phyloP scores from a whole-genome alignment of 2,888 invertebrate species.

The Chrysopilus asiliformis region DNA sequence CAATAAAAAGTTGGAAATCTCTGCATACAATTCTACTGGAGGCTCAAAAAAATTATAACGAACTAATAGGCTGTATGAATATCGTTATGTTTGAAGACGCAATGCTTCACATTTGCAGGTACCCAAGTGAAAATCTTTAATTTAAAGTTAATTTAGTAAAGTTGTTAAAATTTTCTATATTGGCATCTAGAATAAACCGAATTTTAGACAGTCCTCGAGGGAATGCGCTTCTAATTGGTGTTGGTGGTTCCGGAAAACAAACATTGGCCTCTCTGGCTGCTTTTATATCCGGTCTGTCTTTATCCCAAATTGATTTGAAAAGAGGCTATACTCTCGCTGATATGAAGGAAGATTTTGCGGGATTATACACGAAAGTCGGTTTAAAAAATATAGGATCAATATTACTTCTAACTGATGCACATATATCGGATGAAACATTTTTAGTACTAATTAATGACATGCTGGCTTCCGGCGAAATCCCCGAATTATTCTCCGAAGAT shows the following conservation, averaged over 20 bases:
- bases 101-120: constrained; percentile 81
- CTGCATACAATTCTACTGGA: constrained; percentile 66
- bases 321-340: constrained; percentile 78
- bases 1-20: constrained; percentile 57
- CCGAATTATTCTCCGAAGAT: constrained; percentile 81
- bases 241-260: constrained; percentile 92
- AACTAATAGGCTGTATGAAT: constrained; percentile 84
- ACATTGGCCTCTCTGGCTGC: constrained; percentile 78
- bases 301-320: constrained; percentile 80
- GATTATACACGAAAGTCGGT: constrained; percentile 74
- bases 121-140: constrained; percentile 11
- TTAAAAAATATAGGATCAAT: constrained; percentile 75
- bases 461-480: constrained; percentile 87
- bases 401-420: constrained; percentile 89
- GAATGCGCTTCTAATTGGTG: constrained; percentile 86
- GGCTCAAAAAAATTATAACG: constrained; percentile 75
- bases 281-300: constrained; percentile 80
- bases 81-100: constrained; percentile 92
- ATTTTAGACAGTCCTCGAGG: constrained; percentile 86
- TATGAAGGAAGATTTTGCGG: constrained; percentile 58
- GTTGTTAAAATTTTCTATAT: constrained; percentile 1
- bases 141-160: background rate
- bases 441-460: constrained; percentile 86
- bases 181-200: constrained; percentile 58
- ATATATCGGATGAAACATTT: constrained; percentile 81